Base-by-base conservation (phyloP, 2,797 vertebrate genomes). In the Cossypha polioptera region DNA sequence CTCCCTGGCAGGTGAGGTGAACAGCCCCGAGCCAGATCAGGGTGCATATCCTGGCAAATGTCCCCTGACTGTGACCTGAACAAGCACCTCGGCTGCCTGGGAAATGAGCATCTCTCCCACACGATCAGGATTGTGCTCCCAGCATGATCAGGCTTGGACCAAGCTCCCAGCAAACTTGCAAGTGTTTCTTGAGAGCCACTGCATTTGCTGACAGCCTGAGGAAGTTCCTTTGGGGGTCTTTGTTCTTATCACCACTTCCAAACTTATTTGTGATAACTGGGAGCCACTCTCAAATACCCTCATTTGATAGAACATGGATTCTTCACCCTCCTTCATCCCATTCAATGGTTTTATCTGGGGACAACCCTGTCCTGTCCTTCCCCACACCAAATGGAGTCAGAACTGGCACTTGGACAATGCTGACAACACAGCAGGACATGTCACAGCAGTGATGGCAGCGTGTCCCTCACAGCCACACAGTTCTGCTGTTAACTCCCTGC, bases 211-310 rank as follows among this genome's bases (percentile, higher is more conserved):
- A 83, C 58, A 84, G 79, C 75, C 88, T 48, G 71, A 17, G 45
- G 24, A 86, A 87, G 57, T 84, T 95, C 87, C 92, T 97, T n/a
- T 35, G 78, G 86, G 97, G 68, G 51, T 94, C 96, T 98, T 95
- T 96, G 97, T 92, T 94, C 45, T 96, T 87, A 85, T 47, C 77
- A 92, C 77, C 96, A 47, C 92, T 96, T 92, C 95, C 97, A 95
- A 94, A 94, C 95, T 98, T 98, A 98, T 98, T 96, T 95, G 98
- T 97, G 98, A 92, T 96, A 97, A 96, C 95, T 96, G 38, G 55
- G 95, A 96, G 96, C 53, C 94, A 68, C 96, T 96, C 97, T 98
- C 97, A 98, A 97, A 78, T 90, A 81, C 87, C 36, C 91, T 98
- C 95, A 96, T 93, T 97, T 97, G 97, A 98, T 98, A 98, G 96